These are phyloP conservation scores for Pachydiplax longipennis DNA, from an alignment of 2,888 invertebrate species.

Conservation along the genomic window DNA sequence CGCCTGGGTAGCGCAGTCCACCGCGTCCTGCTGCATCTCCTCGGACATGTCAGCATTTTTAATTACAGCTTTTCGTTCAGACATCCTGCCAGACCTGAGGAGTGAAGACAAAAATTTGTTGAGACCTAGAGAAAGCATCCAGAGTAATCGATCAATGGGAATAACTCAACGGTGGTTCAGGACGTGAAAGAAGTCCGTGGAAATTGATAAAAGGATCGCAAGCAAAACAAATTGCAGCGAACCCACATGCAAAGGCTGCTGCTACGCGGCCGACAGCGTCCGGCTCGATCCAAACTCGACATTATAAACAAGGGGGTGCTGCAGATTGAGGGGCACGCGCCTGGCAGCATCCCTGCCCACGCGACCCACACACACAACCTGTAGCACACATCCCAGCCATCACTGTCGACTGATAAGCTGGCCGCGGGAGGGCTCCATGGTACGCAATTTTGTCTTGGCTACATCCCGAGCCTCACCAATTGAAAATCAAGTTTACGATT, in stretches of 20 bases:
- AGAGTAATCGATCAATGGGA: not conserved
- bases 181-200: too few relatives aligned
- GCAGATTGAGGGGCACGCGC: conserved; percentile 1
- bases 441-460: not conserved
- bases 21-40: conserved; percentile 99
- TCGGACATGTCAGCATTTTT: conserved; percentile 99
- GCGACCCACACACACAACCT: conserved; percentile 36
- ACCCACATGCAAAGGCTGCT: conserved; percentile 22
- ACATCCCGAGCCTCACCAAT: too few relatives aligned
- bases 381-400: conserved; percentile 19
- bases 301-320: not conserved
- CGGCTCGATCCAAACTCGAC: conserved; percentile 16
- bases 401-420: not conserved
- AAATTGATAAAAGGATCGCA: too few relatives aligned
- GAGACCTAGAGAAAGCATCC: not conserved
- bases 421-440: not conserved
- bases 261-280: not conserved
- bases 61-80: conserved; percentile 98
- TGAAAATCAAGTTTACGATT: too few relatives aligned
- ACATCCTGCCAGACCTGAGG: conserved; percentile 70
- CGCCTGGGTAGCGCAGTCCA: conserved; percentile 98
- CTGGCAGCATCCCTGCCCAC: conserved; percentile 34
- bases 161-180: not conserved
- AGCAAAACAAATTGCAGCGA: not conserved
- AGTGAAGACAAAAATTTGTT: not conserved